Evolutionary conservation across 1,140 invertebrate species (phyloP).

Genomic region (Pectinophora gossypiella): DNA sequence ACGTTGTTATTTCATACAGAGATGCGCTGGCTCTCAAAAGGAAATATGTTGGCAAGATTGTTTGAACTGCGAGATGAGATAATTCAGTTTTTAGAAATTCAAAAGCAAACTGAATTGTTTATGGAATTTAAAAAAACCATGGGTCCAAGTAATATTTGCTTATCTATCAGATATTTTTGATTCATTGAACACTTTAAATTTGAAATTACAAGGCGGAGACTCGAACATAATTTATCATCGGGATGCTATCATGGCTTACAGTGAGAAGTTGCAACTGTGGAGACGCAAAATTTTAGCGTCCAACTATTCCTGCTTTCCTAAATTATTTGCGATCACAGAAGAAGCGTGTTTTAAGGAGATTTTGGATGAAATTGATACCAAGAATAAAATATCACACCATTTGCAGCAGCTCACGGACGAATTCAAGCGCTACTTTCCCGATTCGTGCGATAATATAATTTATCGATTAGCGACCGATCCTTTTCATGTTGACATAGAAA

Average conservation of each 20-base stretch:
- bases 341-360: conserved; percentile 7
- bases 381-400: conserved; percentile 2
- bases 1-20: conserved; percentile 26
- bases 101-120: too few relatives aligned
- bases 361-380: conserved; percentile 9
- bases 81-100: not conserved
- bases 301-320: conserved; percentile 7
- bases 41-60: conserved; percentile 27
- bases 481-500: conserved; percentile 11
- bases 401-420: conserved; percentile 5
- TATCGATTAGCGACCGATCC: conserved; percentile 8
- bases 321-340: conserved; percentile 11
- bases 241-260: conserved; percentile 5
- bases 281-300: conserved; percentile 2
- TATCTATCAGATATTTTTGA: too few relatives aligned
- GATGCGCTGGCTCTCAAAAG: conserved; percentile 30
- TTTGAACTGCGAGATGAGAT: conserved; percentile 23
- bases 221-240: too few relatives aligned
- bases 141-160: too few relatives aligned
- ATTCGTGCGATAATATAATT: not conserved
- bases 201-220: too few relatives aligned
- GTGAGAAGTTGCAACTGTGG: conserved; percentile 6
- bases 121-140: too few relatives aligned
- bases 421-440: not conserved
- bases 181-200: too few relatives aligned